Evolutionary conservation across 2,113 vertebrate species (phyloP), one percentile per base, ranked within the genome.

Genomic region (Microtus richardsoni): DNA sequence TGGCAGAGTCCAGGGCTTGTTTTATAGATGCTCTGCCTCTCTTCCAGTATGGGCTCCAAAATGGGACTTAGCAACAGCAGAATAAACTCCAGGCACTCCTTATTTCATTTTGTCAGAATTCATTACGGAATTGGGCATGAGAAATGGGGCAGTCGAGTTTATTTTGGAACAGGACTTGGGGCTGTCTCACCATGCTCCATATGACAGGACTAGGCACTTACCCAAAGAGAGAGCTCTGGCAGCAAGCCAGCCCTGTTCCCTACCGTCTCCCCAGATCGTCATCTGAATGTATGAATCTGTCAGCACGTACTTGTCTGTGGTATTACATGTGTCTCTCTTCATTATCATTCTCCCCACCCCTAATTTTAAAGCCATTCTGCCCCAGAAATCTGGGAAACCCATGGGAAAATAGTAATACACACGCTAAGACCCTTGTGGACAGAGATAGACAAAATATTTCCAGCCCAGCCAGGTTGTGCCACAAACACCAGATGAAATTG

Each of bases 101-200:
- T 70, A 91, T 94, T 96, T 93, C 87, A 79, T 94, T 96, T 96
- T 95, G 97, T 97, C 96, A 97, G 91, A 92, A 95, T 91, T 93
- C 95, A 95, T 95, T 91, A 90, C 92, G 82, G 85, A 96, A 95
- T 93, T 75, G 36, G 71, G 66, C 58, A 30, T 88, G 91, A 97
- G 85, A 97, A 97, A 95, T 92, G 78, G 91, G 77, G 3, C 88
- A 91, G n/a, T 96, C 36, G 13, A 26, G 70, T 97, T 97, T 96
- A 97, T 97, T 97, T 93, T 96, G 91, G 97, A 98, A 92, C 91
- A 91, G 95, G 58, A 74, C 91, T 97, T 88, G 93, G 62, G 88
- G 86, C 95, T 97, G 82, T 96, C 91, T 95, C 94, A 87, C 85
- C 77, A 96, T 60, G 93, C 90, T 96, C 85, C 39, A 89, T 26